Conservation (phyloP, 1,140 invertebrate genomes). For the Octopus sinensis region DNA sequence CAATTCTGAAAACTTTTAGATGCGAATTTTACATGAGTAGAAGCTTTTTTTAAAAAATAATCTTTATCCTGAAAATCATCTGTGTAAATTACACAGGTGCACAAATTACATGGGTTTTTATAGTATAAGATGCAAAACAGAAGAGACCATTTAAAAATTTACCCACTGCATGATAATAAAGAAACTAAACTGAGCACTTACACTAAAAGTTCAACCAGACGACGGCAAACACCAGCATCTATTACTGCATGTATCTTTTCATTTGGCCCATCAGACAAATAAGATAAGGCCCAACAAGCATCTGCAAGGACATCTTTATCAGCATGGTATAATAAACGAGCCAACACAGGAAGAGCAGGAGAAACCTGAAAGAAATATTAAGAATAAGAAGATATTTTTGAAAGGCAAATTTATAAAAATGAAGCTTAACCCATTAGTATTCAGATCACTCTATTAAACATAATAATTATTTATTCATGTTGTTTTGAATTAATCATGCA, state of each 20-base stretch:
- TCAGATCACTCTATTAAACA: too few relatives aligned
- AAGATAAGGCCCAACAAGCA: constrained; percentile 92
- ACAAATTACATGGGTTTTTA: not conserved
- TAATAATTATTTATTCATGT: too few relatives aligned
- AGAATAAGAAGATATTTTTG: too few relatives aligned
- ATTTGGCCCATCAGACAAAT: constrained; percentile 93
- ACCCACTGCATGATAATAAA: not conserved
- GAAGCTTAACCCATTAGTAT: too few relatives aligned
- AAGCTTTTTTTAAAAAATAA: too few relatives aligned
- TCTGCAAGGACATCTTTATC: constrained; percentile 91
- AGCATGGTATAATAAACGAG: constrained; percentile 80
- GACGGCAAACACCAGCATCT: constrained; percentile 88
- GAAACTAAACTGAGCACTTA: constrained; percentile 56
- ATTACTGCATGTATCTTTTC: constrained; percentile 98
- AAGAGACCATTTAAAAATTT: not conserved
- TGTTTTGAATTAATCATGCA: too few relatives aligned
- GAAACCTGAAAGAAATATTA: constrained; percentile 56
- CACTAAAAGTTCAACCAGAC: constrained; percentile 91
- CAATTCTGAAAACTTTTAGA: too few relatives aligned
- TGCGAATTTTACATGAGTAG: too few relatives aligned
- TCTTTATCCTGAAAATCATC: too few relatives aligned
- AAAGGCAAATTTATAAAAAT: too few relatives aligned
- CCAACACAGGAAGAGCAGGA: constrained; percentile 79
- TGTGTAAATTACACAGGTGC: too few relatives aligned
- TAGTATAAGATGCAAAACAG: not conserved